Conservation (phyloP, 2,113 vertebrate species). For the Agapornis roseicollis region DNA sequence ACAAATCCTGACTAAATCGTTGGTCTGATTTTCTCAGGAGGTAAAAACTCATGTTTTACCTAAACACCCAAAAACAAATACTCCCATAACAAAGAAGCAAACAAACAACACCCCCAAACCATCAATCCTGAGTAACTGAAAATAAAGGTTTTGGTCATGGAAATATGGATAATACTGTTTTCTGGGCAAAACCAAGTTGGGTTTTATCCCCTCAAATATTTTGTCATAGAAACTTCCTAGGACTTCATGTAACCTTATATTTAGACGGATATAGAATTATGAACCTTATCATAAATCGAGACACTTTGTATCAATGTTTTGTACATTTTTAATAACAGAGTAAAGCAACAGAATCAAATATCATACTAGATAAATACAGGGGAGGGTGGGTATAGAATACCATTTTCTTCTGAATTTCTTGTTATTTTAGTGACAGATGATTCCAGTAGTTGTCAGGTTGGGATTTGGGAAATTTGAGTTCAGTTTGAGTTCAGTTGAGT, state of each 20-base stretch:
- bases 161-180: not conserved
- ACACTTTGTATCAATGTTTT: not conserved
- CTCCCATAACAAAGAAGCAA: not conserved
- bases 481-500: conserved; percentile 7
- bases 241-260: not conserved
- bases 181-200: not conserved
- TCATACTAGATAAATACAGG: not conserved
- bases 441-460: not conserved
- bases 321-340: not conserved
- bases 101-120: rapidly evolving
- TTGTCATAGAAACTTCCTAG: not conserved
- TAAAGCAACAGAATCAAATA: conserved; percentile 1
- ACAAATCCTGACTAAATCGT: not conserved
- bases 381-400: not conserved
- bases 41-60: not conserved
- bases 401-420: not conserved
- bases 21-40: not conserved
- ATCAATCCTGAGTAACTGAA: not conserved
- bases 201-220: not conserved
- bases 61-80: not conserved
- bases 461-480: not conserved
- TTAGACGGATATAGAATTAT: conserved; percentile 6
- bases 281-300: not conserved
- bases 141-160: not conserved
- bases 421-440: not conserved